phyloP scores from a whole-genome alignment of 2,888 invertebrate genomes.

The Axea sp. region DNA sequence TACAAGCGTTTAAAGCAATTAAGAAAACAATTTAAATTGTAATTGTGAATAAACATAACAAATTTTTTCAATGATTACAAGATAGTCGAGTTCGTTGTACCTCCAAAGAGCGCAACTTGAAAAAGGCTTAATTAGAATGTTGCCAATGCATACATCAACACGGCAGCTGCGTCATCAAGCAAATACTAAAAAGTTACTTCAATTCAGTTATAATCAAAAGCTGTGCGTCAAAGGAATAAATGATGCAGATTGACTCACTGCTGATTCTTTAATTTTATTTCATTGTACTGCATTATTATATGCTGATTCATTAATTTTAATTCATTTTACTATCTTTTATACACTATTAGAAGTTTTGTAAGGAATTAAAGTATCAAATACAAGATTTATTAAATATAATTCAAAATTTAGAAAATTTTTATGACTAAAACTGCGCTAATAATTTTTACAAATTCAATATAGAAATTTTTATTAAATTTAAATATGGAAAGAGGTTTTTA shows the following conservation, averaged over 20 bases:
- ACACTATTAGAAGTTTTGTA: no score
- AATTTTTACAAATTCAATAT: no score
- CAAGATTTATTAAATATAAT: no score
- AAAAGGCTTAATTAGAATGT: slow-evolving; percentile 55
- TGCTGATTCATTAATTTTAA: no score
- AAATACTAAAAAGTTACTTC: slow-evolving; percentile 42
- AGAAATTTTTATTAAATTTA: no score
- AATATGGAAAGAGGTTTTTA: no score
- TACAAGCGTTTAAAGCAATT: no score
- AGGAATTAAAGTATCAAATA: no score
- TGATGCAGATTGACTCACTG: slow-evolving; percentile 26
- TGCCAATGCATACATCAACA: slow-evolving; percentile 31
- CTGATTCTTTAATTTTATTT: slow-evolving; percentile 42
- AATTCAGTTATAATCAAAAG: slow-evolving; percentile 45
- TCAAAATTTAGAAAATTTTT: no score
- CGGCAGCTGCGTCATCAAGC: slow-evolving; percentile 24
- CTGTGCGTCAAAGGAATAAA: slow-evolving; percentile 44
- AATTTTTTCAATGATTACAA: slow-evolving; percentile 1
- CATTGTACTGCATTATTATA: slow-evolving; percentile 4
- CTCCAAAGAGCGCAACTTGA: slow-evolving; percentile 15
- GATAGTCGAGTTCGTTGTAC: slow-evolving; percentile 21
- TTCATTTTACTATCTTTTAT: not conserved
- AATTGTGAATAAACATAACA: no score
- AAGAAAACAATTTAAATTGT: no score
- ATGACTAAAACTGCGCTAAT: no score